Evolutionary conservation across 2,888 invertebrate genomes (phyloP).

Genomic region (Pilophorus perplexus): DNA sequence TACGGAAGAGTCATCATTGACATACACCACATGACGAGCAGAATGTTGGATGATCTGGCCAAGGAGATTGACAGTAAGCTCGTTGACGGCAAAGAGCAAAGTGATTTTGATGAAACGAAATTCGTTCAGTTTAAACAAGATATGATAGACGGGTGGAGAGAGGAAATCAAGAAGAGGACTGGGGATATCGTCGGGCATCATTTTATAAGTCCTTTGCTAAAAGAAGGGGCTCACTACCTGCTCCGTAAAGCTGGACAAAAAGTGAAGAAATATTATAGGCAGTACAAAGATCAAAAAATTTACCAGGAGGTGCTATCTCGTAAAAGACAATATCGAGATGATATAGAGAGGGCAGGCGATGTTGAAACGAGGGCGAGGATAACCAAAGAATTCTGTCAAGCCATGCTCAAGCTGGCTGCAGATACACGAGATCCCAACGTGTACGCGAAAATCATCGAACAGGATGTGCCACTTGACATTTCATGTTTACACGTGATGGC

Average conservation of each 20-base stretch:
- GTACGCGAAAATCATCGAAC: not conserved
- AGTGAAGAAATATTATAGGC: not conserved
- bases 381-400: not conserved
- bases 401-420: not conserved
- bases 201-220: not conserved
- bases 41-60: not conserved
- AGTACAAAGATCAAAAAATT: not conserved
- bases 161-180: not conserved
- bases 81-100: no score
- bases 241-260: not conserved
- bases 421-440: constrained; percentile 6
- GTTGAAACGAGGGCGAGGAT: not conserved
- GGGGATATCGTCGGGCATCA: not conserved
- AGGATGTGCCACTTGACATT: constrained; percentile 1
- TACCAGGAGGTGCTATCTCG: not conserved
- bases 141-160: not conserved
- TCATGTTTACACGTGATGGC: not conserved
- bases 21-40: not conserved
- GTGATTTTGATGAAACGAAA: not conserved
- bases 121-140: not conserved
- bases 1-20: not conserved
- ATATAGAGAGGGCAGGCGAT: not conserved
- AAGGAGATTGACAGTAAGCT: not conserved
- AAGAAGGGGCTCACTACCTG: not conserved
- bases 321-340: not conserved